phyloP scores from a whole-genome alignment of 2,888 invertebrate species.

The Disparrhopalites patrizii region DNA sequence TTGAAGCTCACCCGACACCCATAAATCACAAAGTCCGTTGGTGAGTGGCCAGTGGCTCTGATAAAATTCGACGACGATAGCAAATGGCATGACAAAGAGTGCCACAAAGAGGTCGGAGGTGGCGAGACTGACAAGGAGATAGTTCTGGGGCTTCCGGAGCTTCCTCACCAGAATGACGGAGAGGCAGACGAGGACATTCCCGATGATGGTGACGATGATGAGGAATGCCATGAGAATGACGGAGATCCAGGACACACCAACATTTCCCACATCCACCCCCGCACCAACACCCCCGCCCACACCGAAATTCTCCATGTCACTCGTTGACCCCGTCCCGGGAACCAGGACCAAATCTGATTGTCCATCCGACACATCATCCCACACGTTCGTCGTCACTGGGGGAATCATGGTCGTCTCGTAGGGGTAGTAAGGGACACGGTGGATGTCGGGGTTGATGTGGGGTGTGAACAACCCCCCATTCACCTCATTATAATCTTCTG shows the following conservation, averaged over 20 bases:
- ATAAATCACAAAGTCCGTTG: slow-evolving; percentile 45
- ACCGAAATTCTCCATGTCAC: background rate
- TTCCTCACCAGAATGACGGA: slow-evolving; percentile 93
- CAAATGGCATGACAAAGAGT: slow-evolving; percentile 91
- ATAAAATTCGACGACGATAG: slow-evolving; percentile 60
- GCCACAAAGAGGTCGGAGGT: slow-evolving; percentile 96
- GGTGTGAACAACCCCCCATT: no score
- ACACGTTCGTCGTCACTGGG: background rate
- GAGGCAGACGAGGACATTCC: slow-evolving; percentile 89
- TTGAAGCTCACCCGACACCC: slow-evolving; percentile 43
- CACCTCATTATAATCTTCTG: no score
- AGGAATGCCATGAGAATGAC: slow-evolving; percentile 54
- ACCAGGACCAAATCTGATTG: background rate
- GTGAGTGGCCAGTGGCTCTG: slow-evolving; percentile 43
- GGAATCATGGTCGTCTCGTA: no score
- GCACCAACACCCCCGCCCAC: background rate
- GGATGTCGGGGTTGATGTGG: no score
- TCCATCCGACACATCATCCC: background rate
- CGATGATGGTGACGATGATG: slow-evolving; percentile 69
- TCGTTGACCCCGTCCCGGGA: background rate
- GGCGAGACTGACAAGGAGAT: slow-evolving; percentile 88
- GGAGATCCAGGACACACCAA: slow-evolving; percentile 54
- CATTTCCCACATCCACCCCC: background rate
- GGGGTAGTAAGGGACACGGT: no score
- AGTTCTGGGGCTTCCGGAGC: slow-evolving; percentile 83